Evolutionary conservation across 2,113 vertebrate genomes (phyloP), one percentile per base, ranked within the genome.

Genomic region (Poicephalus meyeri): DNA sequence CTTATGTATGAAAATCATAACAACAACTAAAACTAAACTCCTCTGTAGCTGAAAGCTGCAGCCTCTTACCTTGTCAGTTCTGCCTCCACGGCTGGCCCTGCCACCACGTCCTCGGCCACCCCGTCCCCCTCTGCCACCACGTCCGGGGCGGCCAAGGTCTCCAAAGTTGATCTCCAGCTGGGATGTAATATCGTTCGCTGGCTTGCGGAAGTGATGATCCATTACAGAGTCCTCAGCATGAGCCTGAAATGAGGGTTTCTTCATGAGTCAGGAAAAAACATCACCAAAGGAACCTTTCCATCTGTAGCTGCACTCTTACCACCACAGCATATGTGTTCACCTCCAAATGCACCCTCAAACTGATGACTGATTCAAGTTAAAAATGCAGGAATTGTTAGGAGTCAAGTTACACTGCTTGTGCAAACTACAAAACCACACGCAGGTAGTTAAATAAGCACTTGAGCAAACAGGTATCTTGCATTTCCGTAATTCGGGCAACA

Each of bases 101-200:
- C 98, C 99, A 35, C 99, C 99, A 81, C 99, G 98, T 1, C 99
- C 99, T 86, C 99, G 98, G 42, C 99, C 99, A 20, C 99, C 99
- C 33, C 99, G 98, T 47, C 99, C 98, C 71, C 99, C 99, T 89
- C 99, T 98, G 70, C 99, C 99, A 16, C 99, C 99, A 35, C 99
- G 99, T 4, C 99, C 99, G 11, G 99, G 99, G 95, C 99, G 99
- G 68, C 99, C 99, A 31, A 99, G 98, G 97, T 99, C 99, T 97
- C 99, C 99, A 21, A 99, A 99, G 98, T 99, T 99, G 95, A 99
- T 99, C 98, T 99, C 99, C 98, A 99, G 98, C 97, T 99, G 99
- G 93, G 99, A 99, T 11, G 99, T 99, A 97, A 99, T 99, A 97
- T 99, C 99, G 28, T 99, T 99, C 90, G 99, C 99, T 10, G 99